These are phyloP conservation scores for Trinorchestia longiramus DNA, from an alignment of 1,140 invertebrate genomes.

Conservation along the genomic window DNA sequence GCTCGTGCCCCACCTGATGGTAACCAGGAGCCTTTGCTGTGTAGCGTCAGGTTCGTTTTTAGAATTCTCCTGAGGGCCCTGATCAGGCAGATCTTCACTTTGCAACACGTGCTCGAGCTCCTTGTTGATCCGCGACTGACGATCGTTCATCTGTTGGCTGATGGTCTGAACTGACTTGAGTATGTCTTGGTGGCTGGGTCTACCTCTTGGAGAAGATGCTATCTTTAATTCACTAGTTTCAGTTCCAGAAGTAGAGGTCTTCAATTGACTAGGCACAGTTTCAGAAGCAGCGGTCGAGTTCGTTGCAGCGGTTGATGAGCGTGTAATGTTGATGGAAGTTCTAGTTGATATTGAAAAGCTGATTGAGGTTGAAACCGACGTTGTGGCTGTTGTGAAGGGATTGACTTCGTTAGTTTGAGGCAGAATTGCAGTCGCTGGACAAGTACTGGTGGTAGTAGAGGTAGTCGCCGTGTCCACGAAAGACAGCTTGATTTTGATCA, in stretches of 20 bases:
- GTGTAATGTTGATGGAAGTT: neutral
- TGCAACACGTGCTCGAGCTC: neutral
- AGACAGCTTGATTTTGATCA: slow-evolving; percentile 10
- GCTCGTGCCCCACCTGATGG: neutral
- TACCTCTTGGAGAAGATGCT: neutral
- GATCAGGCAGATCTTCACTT: neutral
- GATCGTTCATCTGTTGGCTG: slow-evolving; percentile 23
- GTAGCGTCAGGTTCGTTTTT: neutral
- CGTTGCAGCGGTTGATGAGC: neutral
- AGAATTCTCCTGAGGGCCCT: neutral
- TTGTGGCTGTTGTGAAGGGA: neutral
- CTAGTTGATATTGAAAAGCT: neutral
- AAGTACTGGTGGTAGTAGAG: neutral
- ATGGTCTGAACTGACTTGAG: neutral
- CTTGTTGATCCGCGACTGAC: slow-evolving; percentile 1
- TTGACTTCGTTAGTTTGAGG: neutral
- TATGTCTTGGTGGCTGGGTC: slow-evolving; percentile 3
- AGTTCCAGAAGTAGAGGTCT: neutral
- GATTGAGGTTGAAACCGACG: neutral
- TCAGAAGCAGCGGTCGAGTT: neutral
- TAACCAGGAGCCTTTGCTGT: neutral
- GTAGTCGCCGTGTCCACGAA: neutral
- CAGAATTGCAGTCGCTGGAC: neutral
- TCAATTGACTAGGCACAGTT: neutral
- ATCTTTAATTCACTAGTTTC: neutral